A percentile compares a stretch with the other conserved stretches of the same genome.
Conservation (phyloP, 2,113 vertebrate genomes). For the Raja brachyura region DNA sequence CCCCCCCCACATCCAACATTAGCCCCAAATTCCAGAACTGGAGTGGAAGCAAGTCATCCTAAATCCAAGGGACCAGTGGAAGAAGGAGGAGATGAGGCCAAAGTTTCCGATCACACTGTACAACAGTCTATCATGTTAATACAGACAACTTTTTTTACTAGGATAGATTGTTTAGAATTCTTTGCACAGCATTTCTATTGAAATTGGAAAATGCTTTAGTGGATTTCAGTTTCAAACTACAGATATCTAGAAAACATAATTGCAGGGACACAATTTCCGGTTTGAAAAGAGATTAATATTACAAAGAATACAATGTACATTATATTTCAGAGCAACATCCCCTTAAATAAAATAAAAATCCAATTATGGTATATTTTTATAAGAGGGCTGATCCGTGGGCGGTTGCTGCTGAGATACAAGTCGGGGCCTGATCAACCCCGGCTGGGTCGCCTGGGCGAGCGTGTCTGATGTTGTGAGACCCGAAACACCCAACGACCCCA, state of each 20-base stretch:
- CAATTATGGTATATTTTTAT: background rate
- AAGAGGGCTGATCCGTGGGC: no score
- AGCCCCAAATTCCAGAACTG: no score
- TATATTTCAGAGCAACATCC: background rate
- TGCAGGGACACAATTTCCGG: no score
- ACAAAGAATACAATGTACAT: background rate
- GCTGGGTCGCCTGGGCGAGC: no score
- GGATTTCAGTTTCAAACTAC: background rate
- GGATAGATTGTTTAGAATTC: conserved; percentile 57
- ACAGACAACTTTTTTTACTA: conserved; percentile 83
- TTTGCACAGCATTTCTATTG: background rate
- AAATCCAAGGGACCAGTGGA: no score
- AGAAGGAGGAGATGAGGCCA: no score
- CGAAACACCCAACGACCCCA: no score
- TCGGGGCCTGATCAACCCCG: no score
- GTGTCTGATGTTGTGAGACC: no score
- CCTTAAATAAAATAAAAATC: background rate
- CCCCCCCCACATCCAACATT: no score
- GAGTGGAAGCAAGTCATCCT: no score
- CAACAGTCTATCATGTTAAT: conserved; percentile 78
- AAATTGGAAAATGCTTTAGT: background rate
- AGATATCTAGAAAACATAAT: background rate
- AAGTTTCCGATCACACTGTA: conserved; percentile 59
- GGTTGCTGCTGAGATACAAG: no score
- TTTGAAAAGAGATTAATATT: background rate